Conservation (phyloP, 35 echinoderm and acorn worm genomes). For the Nesometra sesokonis region DNA sequence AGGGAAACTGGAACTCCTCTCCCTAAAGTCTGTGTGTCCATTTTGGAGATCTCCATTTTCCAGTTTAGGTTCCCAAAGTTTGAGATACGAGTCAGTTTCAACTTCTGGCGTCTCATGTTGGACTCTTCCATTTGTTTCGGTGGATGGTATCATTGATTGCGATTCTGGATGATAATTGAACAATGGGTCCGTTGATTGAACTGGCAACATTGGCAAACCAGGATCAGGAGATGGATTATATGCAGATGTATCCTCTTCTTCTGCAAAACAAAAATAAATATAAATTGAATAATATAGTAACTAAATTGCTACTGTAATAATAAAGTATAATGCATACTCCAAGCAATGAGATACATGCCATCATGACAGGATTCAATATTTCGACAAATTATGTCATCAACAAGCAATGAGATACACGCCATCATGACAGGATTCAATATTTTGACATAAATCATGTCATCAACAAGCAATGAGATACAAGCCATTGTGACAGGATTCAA, state of each 20-base stretch:
- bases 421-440: too few species aligned
- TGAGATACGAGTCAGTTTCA: not conserved
- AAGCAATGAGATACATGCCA: too few species aligned
- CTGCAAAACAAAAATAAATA: not conserved
- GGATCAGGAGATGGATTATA: not conserved
- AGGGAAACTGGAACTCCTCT: not conserved
- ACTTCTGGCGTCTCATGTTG: not conserved
- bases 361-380: too few species aligned
- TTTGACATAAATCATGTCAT: too few species aligned
- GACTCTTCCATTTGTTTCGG: not conserved
- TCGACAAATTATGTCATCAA: too few species aligned
- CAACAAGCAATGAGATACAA: too few species aligned
- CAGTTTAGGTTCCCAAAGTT: not conserved
- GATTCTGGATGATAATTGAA: not conserved
- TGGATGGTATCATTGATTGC: not conserved
- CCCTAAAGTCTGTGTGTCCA: not conserved
- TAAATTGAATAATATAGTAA: not conserved
- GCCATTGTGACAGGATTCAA: too few species aligned
- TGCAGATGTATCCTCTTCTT: not conserved
- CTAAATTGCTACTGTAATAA: too few species aligned
- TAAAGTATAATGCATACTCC: too few species aligned
- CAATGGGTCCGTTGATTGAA: not conserved
- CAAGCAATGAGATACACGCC: too few species aligned
- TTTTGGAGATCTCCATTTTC: not conserved
- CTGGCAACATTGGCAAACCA: not conserved